Percentiles rank a stretch among this genome's conserved stretches.
Conservation (phyloP, 1,140 invertebrate species). For the Nasonia vitripennis region DNA sequence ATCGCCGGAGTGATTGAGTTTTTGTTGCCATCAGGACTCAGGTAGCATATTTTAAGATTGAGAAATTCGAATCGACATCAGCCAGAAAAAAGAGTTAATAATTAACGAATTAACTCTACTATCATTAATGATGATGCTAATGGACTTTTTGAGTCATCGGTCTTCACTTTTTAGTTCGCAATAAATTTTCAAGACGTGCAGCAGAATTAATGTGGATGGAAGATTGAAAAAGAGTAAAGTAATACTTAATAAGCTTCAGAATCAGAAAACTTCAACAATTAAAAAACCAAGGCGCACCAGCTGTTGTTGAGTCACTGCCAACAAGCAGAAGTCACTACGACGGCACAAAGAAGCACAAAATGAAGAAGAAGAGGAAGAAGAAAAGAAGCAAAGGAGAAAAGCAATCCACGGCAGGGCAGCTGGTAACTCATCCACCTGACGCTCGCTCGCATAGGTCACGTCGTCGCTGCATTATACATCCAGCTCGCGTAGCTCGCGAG, state of each 20-base stretch:
- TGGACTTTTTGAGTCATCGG: too few relatives aligned
- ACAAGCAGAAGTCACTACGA: background rate
- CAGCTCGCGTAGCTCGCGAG: constrained; percentile 56
- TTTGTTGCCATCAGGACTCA: background rate
- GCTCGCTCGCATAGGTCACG: constrained; percentile 57
- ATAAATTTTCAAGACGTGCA: too few relatives aligned
- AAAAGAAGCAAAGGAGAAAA: constrained; percentile 6
- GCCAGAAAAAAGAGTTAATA: too few relatives aligned
- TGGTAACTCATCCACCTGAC: constrained; percentile 36
- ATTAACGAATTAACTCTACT: too few relatives aligned
- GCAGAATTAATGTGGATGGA: too few relatives aligned
- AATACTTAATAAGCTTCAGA: background rate
- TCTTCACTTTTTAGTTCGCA: too few relatives aligned
- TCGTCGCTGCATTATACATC: constrained; percentile 60
- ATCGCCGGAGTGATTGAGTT: background rate
- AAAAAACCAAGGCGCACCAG: background rate
- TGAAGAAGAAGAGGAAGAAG: background rate
- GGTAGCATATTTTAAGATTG: background rate
- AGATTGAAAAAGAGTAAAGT: too few relatives aligned
- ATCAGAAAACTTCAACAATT: background rate
- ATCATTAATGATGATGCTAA: too few relatives aligned
- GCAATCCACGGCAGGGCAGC: background rate
- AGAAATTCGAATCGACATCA: background rate
- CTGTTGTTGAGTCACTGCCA: background rate
- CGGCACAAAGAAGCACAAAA: background rate